Evolutionary conservation across 2,888 invertebrate species (phyloP).

Genomic region (Mythimna pallens): DNA sequence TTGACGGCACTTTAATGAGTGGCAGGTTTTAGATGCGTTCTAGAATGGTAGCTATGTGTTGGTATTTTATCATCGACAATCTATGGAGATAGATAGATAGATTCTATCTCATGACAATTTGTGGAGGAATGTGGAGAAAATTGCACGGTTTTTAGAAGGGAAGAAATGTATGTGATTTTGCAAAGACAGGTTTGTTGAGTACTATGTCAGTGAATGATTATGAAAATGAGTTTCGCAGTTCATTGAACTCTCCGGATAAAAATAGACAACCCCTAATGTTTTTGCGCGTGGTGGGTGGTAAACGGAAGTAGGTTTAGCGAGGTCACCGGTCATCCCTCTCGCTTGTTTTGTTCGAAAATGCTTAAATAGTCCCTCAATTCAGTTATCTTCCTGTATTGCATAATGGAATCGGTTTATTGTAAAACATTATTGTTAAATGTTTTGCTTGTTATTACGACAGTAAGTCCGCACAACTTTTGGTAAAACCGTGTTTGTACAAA

Average conservation of each 20-base stretch:
- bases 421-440: no score
- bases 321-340: constrained; percentile 5
- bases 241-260: constrained; percentile 22
- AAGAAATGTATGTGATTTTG: neutral
- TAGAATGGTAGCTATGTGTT: constrained; percentile 41
- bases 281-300: constrained; percentile 1
- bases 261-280: constrained; percentile 18
- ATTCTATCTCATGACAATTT: neutral
- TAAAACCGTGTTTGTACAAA: no score
- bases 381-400: neutral
- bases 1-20: constrained; percentile 46
- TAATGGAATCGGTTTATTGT: no score
- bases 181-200: neutral
- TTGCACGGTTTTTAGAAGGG: neutral
- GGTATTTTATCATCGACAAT: constrained; percentile 32
- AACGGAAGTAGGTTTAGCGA: constrained; percentile 17
- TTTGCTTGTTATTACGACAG: no score
- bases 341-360: neutral
- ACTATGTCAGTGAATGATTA: neutral
- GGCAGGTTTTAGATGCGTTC: constrained; percentile 36
- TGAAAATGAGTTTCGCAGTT: constrained; percentile 26
- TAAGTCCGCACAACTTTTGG: no score
- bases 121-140: neutral
- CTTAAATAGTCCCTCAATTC: neutral
- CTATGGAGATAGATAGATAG: no score